A percentile compares a stretch with the other conserved stretches of the same genome.
Evolutionary conservation across 2,888 invertebrate species (phyloP).

Genomic region (Zhuqinia jingwanae): DNA sequence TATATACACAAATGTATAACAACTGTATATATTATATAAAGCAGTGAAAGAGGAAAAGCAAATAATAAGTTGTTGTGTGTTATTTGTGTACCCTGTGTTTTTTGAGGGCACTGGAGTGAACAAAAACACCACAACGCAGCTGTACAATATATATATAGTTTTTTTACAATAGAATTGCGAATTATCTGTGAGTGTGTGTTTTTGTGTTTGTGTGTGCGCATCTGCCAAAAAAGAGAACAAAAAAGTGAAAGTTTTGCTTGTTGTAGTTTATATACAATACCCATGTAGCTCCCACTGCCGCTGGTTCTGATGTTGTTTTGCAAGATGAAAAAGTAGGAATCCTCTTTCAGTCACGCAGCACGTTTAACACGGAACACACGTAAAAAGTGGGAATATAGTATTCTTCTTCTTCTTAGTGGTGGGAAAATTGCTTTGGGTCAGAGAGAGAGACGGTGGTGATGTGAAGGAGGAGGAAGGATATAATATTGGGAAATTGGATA

Average conservation of each 20-base stretch:
- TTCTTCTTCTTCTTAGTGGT: not conserved
- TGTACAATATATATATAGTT: not conserved
- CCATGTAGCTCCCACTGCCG: not conserved
- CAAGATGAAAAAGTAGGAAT: not conserved
- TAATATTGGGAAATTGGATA: constrained; percentile 1
- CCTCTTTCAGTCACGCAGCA: constrained; percentile 5
- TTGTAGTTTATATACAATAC: no score
- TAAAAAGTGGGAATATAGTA: not conserved
- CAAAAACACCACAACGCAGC: not conserved
- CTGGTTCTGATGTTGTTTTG: not conserved
- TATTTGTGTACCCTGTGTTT: not conserved
- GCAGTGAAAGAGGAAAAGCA: no score
- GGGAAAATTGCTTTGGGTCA: not conserved
- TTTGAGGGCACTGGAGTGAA: not conserved
- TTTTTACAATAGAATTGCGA: not conserved
- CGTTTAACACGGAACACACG: not conserved
- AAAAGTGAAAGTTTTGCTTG: not conserved
- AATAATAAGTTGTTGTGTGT: no score
- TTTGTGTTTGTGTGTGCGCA: not conserved
- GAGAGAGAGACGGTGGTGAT: not conserved
- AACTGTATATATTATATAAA: no score
- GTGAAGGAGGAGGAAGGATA: not conserved
- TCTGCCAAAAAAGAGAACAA: not conserved
- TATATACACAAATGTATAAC: no score
- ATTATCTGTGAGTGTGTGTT: not conserved